Conservation (phyloP, 2,888 invertebrate species). For the Leptarthrus brevirostris region DNA sequence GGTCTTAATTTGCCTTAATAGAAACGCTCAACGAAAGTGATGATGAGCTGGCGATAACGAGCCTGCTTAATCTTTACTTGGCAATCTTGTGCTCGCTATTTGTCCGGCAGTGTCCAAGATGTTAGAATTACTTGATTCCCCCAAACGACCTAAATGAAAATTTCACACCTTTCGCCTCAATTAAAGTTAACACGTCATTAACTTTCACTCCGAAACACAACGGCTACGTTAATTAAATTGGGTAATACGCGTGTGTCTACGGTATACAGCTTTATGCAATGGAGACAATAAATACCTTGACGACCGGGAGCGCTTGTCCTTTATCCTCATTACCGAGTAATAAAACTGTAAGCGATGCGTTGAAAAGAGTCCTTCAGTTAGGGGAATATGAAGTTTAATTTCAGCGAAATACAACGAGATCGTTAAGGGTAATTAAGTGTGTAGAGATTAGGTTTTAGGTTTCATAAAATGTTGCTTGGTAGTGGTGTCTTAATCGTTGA, state of each 20-base stretch:
- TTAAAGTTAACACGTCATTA: constrained; percentile 51
- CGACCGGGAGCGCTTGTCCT: neutral
- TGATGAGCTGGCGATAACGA: neutral
- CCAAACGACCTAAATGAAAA: constrained; percentile 24
- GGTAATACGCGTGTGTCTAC: neutral
- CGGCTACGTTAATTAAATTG: constrained; percentile 32
- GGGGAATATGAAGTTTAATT: neutral
- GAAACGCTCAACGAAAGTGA: neutral
- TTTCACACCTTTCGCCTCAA: constrained; percentile 48
- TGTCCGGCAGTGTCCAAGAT: constrained; percentile 44
- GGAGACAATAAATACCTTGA: constrained; percentile 27
- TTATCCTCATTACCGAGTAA: neutral
- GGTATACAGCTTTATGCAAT: neutral
- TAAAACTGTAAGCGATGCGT: constrained; percentile 7
- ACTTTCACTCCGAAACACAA: constrained; percentile 29
- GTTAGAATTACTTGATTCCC: constrained; percentile 1
- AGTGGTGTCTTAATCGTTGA: no score
- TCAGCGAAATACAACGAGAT: constrained; percentile 5
- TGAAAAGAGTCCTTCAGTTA: neutral
- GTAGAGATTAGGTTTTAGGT: constrained; percentile 10
- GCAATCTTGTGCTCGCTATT: constrained; percentile 33
- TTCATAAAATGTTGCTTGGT: no score
- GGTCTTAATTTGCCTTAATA: constrained; percentile 35
- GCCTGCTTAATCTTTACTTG: constrained; percentile 6
- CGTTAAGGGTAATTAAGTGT: constrained; percentile 48